Evolutionary conservation across 2,888 invertebrate species (phyloP).

Genomic region (Lepas anatifera): DNA sequence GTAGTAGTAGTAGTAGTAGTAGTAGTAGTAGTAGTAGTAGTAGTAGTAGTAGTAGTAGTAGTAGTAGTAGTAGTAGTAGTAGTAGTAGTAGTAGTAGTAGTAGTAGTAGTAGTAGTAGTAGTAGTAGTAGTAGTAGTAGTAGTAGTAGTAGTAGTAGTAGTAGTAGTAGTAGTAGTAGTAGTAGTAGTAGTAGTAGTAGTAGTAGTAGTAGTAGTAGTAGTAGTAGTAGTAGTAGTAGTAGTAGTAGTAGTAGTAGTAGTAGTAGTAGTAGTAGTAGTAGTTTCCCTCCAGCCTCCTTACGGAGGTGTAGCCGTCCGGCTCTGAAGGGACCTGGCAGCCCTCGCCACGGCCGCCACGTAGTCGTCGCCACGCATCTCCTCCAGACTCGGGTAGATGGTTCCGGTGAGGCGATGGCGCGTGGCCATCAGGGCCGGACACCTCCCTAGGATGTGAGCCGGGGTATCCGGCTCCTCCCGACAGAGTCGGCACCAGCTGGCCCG

Average conservation of each 20-base stretch:
- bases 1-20: not conserved
- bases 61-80: not conserved
- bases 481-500: too few relatives aligned
- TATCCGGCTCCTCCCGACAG: too few relatives aligned
- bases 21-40: not conserved
- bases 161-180: not conserved
- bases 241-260: not conserved
- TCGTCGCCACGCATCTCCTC: too few relatives aligned
- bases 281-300: too few relatives aligned
- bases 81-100: slow-evolving; percentile 3
- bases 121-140: not conserved
- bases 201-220: slow-evolving; percentile 3
- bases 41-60: not conserved
- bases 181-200: slow-evolving; percentile 3
- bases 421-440: too few relatives aligned
- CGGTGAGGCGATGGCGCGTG: too few relatives aligned
- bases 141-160: not conserved
- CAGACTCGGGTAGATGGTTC: too few relatives aligned
- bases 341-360: too few relatives aligned
- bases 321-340: too few relatives aligned
- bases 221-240: not conserved
- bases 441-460: too few relatives aligned
- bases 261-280: not conserved
- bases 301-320: too few relatives aligned
- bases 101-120: slow-evolving; percentile 1